Base-by-base conservation (phyloP, 2,113 vertebrate genomes). In the Gnathonemus echidnorhynchus region DNA sequence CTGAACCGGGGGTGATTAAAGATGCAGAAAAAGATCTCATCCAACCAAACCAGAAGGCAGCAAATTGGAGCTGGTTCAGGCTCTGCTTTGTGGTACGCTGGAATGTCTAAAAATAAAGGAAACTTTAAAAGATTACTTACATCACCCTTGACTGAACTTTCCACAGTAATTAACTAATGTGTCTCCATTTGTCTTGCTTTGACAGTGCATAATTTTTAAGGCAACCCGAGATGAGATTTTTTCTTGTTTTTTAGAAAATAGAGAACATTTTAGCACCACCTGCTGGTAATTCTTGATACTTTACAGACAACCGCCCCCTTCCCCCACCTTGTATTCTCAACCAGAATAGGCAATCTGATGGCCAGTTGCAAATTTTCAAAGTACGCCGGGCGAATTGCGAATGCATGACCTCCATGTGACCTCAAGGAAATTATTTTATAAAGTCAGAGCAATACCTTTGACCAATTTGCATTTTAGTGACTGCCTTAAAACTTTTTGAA, bases 231-330 rank as follows among this genome's bases (percentile, higher is more conserved):
- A 94, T 95, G 90, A 95, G 96, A 95, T 94, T 94, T 92, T 90
- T 90, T 89, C 95, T 94, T 94, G 92, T 92, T 91, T 90, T 86
- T 88, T 45, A n/a, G 24, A 88, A 88, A 88, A 88, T 93, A 92
- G 94, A 93, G 94, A 93, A 95, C 96, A 95, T 96, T 95, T 96
- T 96, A 97, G 97, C 97, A 95, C 97, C 97, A 97, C 97, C 98
- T 98, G 95, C 97, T 97, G 97, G 96, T 93, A 91, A 45, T 90
- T 88, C 46, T 93, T 93, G 94, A 94, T 94, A 94, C 93, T 95
- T 95, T 91, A 93, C 91, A 90, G 93, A 90, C 88, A 93, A 93
- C 77, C 88, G 83, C 86, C 92, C 90, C 91, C 70, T 24, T 21
- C 62, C 49, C 86, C 58, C 52, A 86, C 5, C 5, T 85, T 24